Percentiles rank a stretch among this genome's conserved stretches.
phyloP scores from a whole-genome alignment of 2,888 invertebrate genomes.

The Aphelenchoides bicaudatus region DNA sequence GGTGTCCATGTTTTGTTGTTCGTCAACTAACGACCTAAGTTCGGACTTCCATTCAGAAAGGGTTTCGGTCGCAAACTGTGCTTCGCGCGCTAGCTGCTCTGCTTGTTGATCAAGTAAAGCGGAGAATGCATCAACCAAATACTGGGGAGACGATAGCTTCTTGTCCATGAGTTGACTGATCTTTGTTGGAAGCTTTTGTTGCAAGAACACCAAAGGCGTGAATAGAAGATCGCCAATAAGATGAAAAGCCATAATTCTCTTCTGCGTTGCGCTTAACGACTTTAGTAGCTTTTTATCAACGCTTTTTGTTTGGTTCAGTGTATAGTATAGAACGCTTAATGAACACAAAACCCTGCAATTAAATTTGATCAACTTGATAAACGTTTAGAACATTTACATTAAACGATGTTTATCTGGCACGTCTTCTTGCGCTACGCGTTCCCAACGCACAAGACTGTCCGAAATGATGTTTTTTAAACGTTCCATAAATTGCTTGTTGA shows the following conservation, averaged over 20 bases:
- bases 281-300: constrained; percentile 35
- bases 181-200: constrained; percentile 15
- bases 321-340: constrained; percentile 43
- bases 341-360: no score
- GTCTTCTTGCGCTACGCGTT: constrained; percentile 38
- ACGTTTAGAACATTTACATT: no score
- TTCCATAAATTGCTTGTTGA: constrained; percentile 34
- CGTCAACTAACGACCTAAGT: constrained; percentile 18
- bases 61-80: constrained; percentile 10
- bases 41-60: constrained; percentile 29
- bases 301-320: constrained; percentile 30
- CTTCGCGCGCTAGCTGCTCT: constrained; percentile 29
- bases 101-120: constrained; percentile 28
- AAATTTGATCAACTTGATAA: no score
- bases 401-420: constrained; percentile 42
- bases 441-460: constrained; percentile 42
- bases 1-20: constrained; percentile 4
- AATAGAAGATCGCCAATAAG: constrained; percentile 77
- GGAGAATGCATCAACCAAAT: constrained; percentile 14
- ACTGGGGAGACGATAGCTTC: constrained; percentile 16
- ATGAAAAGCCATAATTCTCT: constrained; percentile 70
- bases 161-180: constrained; percentile 12
- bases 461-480: constrained; percentile 36
- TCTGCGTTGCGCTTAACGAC: constrained; percentile 27
- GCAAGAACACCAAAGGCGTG: constrained; percentile 79